phyloP scores from a whole-genome alignment of 2,113 vertebrate species.

The Scomber japonicus region DNA sequence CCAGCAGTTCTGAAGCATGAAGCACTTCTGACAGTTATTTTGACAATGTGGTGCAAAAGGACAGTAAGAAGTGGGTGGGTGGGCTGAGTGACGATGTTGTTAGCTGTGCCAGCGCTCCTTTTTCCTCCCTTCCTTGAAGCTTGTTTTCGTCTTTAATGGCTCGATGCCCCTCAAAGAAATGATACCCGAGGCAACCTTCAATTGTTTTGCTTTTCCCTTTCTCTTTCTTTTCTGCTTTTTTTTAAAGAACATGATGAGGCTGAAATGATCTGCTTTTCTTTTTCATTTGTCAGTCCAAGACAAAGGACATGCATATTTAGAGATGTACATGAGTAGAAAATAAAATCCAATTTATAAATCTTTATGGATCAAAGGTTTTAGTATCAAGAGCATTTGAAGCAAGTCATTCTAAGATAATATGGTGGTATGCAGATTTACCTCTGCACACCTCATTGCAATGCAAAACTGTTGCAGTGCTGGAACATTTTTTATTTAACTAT shows the following conservation, averaged over 20 bases:
- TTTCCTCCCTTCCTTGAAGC: conserved; percentile 48
- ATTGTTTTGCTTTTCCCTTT: conserved; percentile 40
- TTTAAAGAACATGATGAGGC: conserved; percentile 17
- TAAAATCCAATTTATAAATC: conserved; percentile 47
- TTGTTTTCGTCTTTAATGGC: conserved; percentile 70
- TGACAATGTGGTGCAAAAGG: conserved; percentile 68
- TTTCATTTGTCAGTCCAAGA: conserved; percentile 41
- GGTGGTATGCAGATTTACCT: conserved; percentile 22
- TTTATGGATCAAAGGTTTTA: conserved; percentile 59
- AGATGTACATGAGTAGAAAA: conserved; percentile 45
- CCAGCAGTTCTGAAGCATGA: conserved; percentile 66
- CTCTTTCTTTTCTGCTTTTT: conserved; percentile 5
- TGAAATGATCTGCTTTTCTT: conserved; percentile 40
- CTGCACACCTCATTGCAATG: conserved; percentile 44
- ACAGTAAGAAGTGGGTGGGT: conserved; percentile 54
- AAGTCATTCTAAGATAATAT: conserved; percentile 30
- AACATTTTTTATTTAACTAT: conserved; percentile 24
- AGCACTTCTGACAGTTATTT: conserved; percentile 72
- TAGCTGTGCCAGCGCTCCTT: conserved; percentile 44
- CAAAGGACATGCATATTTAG: conserved; percentile 30
- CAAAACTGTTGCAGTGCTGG: conserved; percentile 8
- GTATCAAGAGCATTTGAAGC: conserved; percentile 34
- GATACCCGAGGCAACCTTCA: conserved; percentile 53
- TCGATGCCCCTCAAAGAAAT: conserved; percentile 66
- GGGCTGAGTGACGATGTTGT: conserved; percentile 58